Percentiles rank a stretch among this genome's conserved stretches.
phyloP scores from a whole-genome alignment of 2,113 vertebrate species.

The Leuciscus idus region DNA sequence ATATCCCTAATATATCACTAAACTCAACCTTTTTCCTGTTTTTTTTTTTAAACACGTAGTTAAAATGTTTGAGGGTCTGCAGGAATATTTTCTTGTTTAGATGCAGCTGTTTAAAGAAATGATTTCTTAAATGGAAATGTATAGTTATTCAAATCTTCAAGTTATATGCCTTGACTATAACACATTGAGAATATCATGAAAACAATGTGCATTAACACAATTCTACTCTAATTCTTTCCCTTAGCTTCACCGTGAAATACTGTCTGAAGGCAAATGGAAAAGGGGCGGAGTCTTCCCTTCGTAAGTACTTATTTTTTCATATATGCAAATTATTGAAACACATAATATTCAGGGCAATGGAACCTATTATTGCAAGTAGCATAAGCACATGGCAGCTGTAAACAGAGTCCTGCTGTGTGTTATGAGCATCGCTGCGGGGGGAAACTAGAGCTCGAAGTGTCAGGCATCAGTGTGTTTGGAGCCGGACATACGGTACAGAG shows the following conservation, averaged over 20 bases:
- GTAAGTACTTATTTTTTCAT: conserved; percentile 74
- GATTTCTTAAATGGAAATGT: neutral
- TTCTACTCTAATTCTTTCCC: conserved; percentile 23
- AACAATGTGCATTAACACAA: neutral
- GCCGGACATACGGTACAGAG: conserved; percentile 20
- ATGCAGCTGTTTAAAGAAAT: neutral
- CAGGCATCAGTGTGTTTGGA: conserved; percentile 13
- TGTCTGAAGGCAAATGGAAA: conserved; percentile 88
- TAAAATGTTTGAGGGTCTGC: neutral
- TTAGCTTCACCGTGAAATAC: conserved; percentile 92
- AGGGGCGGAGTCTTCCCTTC: conserved; percentile 79
- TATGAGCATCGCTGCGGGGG: conserved; percentile 8
- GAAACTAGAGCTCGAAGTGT: conserved; percentile 24
- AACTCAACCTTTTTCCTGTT: neutral
- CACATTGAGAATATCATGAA: conserved; percentile 1
- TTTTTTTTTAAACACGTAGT: neutral
- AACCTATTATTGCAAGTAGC: neutral
- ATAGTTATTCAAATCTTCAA: neutral
- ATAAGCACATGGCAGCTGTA: conserved; percentile 2
- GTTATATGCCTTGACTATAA: neutral
- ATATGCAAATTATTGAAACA: neutral
- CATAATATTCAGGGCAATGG: neutral
- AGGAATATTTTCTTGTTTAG: neutral
- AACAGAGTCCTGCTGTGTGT: conserved; percentile 37
- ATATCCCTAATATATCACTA: neutral